Percentiles rank a stretch among this genome's conserved stretches.
Evolutionary conservation across 2,888 invertebrate genomes (phyloP).

Genomic region (Mactromeris polynyma): DNA sequence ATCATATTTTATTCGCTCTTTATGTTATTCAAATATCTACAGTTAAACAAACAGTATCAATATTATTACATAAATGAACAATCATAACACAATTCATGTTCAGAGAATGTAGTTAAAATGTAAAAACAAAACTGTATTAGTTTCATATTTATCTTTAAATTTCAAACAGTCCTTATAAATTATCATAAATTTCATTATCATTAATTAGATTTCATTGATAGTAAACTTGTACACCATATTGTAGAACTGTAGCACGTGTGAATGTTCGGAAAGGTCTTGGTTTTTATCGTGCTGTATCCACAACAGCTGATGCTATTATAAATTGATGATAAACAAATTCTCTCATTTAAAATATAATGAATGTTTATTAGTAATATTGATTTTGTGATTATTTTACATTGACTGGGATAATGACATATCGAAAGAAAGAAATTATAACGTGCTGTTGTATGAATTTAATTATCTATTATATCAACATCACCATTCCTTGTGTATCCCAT

Average conservation of each 20-base stretch:
- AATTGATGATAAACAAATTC: conserved; percentile 20
- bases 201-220: background rate
- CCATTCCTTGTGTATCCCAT: background rate
- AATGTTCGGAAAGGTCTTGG: background rate
- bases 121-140: too few species aligned
- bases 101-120: too few species aligned
- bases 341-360: conserved; percentile 19
- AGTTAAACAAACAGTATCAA: too few species aligned
- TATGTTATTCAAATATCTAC: too few species aligned
- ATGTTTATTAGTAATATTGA: conserved; percentile 1
- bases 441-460: conserved; percentile 6
- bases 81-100: too few species aligned
- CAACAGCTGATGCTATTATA: background rate
- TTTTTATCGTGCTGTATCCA: background rate
- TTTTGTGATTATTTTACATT: conserved; percentile 3
- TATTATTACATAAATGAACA: too few species aligned
- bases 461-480: background rate
- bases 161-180: too few species aligned
- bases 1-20: too few species aligned
- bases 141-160: too few species aligned
- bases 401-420: background rate
- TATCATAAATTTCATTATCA: background rate
- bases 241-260: background rate
- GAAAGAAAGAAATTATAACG: background rate
- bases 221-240: background rate